phyloP scores from a whole-genome alignment of 2,113 vertebrate genomes.

The Mungos mungo region DNA sequence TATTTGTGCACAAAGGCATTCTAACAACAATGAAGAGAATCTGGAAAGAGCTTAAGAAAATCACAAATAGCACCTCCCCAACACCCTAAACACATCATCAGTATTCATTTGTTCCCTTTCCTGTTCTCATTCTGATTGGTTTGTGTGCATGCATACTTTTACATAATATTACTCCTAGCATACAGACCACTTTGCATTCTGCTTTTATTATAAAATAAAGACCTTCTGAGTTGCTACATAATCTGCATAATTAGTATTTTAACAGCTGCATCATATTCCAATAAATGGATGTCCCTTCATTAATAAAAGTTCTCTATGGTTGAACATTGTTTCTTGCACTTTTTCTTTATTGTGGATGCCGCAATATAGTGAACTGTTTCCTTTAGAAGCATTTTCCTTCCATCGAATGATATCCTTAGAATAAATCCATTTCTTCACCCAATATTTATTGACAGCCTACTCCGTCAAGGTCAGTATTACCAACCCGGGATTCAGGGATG shows the following conservation, averaged over 20 bases:
- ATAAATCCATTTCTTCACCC: slow-evolving; percentile 44
- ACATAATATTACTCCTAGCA: slow-evolving; percentile 69
- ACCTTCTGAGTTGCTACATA: slow-evolving; percentile 51
- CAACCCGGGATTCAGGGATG: neutral
- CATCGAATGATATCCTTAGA: slow-evolving; percentile 13
- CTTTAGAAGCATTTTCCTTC: slow-evolving; percentile 28
- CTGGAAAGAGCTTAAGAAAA: slow-evolving; percentile 59
- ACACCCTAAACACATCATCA: slow-evolving; percentile 65
- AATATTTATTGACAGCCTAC: slow-evolving; percentile 14
- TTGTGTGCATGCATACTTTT: slow-evolving; percentile 72
- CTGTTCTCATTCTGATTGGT: slow-evolving; percentile 53
- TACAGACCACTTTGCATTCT: slow-evolving; percentile 62
- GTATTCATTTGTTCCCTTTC: slow-evolving; percentile 68
- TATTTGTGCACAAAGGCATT: slow-evolving; percentile 64
- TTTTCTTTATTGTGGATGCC: slow-evolving; percentile 52
- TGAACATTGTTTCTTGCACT: slow-evolving; percentile 18
- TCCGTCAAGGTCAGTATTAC: slow-evolving; percentile 33
- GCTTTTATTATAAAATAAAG: slow-evolving; percentile 70
- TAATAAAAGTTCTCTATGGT: slow-evolving; percentile 54
- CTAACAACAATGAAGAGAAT: slow-evolving; percentile 66
- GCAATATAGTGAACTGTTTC: neutral
- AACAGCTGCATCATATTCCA: slow-evolving; percentile 65
- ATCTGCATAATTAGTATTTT: slow-evolving; percentile 71
- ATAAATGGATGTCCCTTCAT: slow-evolving; percentile 57
- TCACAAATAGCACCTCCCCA: slow-evolving; percentile 38